Conservation (phyloP, 2,113 vertebrate genomes). For the Cyanistes caeruleus region DNA sequence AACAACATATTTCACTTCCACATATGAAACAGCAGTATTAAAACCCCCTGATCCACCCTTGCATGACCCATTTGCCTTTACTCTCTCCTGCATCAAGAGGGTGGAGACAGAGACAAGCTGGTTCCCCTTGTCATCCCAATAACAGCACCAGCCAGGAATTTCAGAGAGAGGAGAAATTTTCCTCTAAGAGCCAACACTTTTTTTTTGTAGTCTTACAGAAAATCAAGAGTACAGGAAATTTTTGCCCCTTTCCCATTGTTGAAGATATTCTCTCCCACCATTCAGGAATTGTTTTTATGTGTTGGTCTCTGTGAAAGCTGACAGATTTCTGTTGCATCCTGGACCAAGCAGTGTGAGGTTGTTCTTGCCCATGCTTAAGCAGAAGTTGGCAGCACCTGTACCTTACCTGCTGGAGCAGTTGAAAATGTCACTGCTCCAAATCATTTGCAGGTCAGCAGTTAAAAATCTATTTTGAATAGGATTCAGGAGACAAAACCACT, state of each 20-base stretch:
- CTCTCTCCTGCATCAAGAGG: constrained; percentile 20
- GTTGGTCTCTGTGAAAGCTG: background rate
- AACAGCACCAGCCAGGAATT: background rate
- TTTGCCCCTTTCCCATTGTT: background rate
- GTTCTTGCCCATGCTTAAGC: background rate
- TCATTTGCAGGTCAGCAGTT: background rate
- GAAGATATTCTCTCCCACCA: background rate
- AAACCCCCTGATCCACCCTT: constrained; percentile 39
- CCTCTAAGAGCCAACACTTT: background rate
- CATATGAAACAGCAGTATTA: constrained; percentile 42
- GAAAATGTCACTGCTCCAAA: background rate
- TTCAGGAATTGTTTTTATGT: background rate
- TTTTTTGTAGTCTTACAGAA: background rate
- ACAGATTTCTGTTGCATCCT: background rate
- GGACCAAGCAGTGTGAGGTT: background rate
- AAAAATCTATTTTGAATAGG: background rate
- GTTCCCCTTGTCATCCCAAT: background rate
- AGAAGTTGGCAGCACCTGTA: background rate
- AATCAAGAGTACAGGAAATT: background rate
- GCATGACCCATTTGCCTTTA: constrained; percentile 52
- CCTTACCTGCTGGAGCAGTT: background rate
- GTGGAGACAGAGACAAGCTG: constrained; percentile 1
- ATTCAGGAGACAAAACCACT: background rate
- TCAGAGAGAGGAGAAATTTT: background rate
- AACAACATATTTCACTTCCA: constrained; percentile 54